Conservation (phyloP, 2,113 vertebrate species). For the Bungarus multicinctus region DNA sequence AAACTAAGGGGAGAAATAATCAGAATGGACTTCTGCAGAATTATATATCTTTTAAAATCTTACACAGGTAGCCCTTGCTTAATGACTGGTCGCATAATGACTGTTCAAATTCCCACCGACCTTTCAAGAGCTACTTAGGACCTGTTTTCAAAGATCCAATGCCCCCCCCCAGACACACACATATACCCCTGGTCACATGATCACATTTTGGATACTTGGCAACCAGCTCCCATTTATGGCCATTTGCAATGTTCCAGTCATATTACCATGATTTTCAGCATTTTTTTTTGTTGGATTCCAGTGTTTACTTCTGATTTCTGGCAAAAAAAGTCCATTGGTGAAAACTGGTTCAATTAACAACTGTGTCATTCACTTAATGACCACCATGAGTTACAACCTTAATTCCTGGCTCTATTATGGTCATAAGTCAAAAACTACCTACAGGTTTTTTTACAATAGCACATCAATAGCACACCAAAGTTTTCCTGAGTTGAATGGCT, state of each 20-base stretch:
- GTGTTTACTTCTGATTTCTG: background rate
- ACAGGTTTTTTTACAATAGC: background rate
- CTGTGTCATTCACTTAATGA: background rate
- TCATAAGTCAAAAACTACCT: background rate
- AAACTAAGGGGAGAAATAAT: background rate
- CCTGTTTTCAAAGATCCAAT: background rate
- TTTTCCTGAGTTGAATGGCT: background rate
- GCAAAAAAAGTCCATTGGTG: background rate
- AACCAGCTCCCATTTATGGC: background rate
- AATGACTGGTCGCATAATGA: background rate
- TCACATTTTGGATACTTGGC: background rate
- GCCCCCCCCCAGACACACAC: background rate
- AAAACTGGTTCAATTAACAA: background rate
- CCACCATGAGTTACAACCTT: background rate
- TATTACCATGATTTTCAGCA: background rate
- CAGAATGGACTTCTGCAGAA: background rate
- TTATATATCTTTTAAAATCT: background rate
- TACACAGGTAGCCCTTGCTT: background rate
- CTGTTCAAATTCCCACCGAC: background rate
- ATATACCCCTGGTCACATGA: background rate
- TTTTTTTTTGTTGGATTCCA: too few relatives aligned
- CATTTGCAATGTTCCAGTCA: background rate
- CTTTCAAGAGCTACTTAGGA: background rate
- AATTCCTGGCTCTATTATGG: background rate
- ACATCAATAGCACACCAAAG: background rate